Percentiles rank a stretch among this genome's conserved stretches.
Evolutionary conservation across 2,888 invertebrate genomes (phyloP).

Genomic region (Orthosia incerta): DNA sequence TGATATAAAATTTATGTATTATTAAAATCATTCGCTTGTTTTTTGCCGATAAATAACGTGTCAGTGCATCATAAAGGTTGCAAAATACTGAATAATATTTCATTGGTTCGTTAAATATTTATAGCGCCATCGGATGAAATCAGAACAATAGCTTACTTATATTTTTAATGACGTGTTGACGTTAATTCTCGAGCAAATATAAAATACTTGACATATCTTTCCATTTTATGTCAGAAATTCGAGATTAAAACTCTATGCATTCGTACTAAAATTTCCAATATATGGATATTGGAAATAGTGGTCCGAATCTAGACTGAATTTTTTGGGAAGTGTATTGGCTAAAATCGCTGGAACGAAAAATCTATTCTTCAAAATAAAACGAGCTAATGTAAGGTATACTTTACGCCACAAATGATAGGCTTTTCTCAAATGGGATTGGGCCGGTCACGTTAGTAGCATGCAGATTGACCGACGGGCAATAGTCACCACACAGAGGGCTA

Average conservation of each 20-base stretch:
- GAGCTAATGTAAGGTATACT: neutral
- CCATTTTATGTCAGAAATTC: neutral
- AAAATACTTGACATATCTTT: conserved; percentile 6
- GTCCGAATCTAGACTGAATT: conserved; percentile 8
- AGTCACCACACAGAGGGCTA: too few relatives aligned
- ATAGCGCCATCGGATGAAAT: conserved; percentile 14
- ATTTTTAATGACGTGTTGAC: conserved; percentile 46
- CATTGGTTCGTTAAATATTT: conserved; percentile 35
- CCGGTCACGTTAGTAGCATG: too few relatives aligned
- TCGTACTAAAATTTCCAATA: conserved; percentile 4
- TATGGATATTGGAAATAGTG: conserved; percentile 30
- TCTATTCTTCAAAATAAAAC: conserved; percentile 1
- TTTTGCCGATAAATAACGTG: conserved; percentile 37
- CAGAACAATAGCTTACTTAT: neutral
- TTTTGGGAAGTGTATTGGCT: neutral
- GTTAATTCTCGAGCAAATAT: conserved; percentile 14
- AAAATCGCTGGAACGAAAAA: conserved; percentile 2
- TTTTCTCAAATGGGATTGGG: too few relatives aligned
- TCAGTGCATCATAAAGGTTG: conserved; percentile 43
- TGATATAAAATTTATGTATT: conserved; percentile 55
- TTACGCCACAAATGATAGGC: neutral
- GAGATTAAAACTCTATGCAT: neutral
- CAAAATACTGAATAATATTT: conserved; percentile 30
- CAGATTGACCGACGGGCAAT: too few relatives aligned
- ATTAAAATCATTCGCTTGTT: conserved; percentile 46